phyloP scores from a whole-genome alignment of 2,113 vertebrate species.

The Dinomys branickii region DNA sequence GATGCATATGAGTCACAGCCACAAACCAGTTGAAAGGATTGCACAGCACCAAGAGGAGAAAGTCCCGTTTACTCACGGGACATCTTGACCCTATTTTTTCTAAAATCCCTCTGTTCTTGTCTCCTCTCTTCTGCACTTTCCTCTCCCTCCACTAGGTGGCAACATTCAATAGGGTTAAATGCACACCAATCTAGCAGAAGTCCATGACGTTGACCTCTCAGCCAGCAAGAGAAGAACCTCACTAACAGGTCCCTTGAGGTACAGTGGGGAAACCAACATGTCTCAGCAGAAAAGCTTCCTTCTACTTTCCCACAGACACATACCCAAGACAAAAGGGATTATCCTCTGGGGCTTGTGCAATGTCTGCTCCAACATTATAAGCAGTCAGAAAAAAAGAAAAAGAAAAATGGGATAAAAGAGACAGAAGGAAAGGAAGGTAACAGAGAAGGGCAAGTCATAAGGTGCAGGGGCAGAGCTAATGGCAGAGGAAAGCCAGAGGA shows the following conservation, averaged over 20 bases:
- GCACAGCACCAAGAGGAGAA: neutral
- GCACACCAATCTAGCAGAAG: neutral
- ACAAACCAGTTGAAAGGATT: neutral
- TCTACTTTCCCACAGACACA: neutral
- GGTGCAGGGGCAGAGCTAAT: neutral
- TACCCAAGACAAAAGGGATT: neutral
- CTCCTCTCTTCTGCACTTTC: constrained; percentile 3
- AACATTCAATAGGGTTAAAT: constrained; percentile 26
- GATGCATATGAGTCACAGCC: neutral
- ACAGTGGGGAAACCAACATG: neutral
- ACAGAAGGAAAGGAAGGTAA: neutral
- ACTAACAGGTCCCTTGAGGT: neutral
- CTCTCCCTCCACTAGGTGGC: constrained; percentile 60
- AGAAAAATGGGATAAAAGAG: neutral
- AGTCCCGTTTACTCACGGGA: constrained; percentile 3
- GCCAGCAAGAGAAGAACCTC: neutral
- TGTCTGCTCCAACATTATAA: neutral
- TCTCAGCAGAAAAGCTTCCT: neutral
- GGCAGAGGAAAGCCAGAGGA: neutral
- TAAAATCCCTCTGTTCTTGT: neutral
- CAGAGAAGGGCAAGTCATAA: neutral
- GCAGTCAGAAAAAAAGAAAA: neutral
- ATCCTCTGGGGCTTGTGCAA: neutral
- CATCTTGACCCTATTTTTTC: neutral
- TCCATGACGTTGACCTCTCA: neutral